Conservation (phyloP, 2,113 vertebrate species). For the Nothoprocta pentlandii region DNA sequence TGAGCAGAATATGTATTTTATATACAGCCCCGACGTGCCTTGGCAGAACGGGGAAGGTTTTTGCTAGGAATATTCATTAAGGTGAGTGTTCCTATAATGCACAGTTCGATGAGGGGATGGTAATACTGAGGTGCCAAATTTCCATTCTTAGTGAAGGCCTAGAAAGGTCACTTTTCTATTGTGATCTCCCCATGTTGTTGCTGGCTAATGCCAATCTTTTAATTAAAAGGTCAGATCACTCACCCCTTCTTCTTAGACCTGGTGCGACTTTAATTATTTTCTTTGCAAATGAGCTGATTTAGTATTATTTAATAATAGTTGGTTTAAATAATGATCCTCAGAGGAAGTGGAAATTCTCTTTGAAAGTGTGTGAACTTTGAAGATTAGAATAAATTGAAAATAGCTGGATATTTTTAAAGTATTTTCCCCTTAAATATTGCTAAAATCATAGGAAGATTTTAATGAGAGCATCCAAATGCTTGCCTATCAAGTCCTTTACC, state of each 20-base stretch:
- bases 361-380: conserved; percentile 39
- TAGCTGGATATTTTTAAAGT: neutral
- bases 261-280: conserved; percentile 72
- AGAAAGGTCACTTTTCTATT: conserved; percentile 72
- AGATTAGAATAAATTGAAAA: conserved; percentile 53
- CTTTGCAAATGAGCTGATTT: conserved; percentile 59
- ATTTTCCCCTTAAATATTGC: conserved; percentile 14
- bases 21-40: neutral
- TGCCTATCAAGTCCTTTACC: neutral
- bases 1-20: neutral
- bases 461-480: neutral
- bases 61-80: conserved; percentile 22
- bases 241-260: conserved; percentile 39
- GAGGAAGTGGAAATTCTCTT: conserved; percentile 35
- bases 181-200: conserved; percentile 59
- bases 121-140: conserved; percentile 13
- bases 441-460: neutral
- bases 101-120: neutral
- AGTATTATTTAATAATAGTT: conserved; percentile 67
- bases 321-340: conserved; percentile 58
- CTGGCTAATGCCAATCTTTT: conserved; percentile 71
- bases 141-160: conserved; percentile 60
- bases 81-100: neutral
- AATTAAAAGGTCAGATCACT: conserved; percentile 78
- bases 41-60: neutral